These are phyloP conservation scores for Mormyrus lacerda DNA, from an alignment of 2,113 vertebrate species.

Conservation along the genomic window DNA sequence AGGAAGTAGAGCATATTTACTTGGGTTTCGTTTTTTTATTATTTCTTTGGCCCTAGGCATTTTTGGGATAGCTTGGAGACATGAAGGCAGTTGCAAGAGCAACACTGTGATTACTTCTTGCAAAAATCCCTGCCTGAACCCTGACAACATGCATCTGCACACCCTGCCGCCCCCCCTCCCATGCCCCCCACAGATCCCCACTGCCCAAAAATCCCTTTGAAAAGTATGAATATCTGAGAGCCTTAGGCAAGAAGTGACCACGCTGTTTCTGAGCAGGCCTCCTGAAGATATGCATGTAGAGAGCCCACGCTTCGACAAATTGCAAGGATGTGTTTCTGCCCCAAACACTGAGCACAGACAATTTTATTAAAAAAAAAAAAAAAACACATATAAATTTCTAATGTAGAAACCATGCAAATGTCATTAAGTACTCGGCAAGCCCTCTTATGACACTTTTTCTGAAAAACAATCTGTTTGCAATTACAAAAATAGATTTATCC, in stretches of 20 bases:
- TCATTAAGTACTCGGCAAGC: not conserved
- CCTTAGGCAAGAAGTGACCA: slow-evolving; percentile 32
- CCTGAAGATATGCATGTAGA: not conserved
- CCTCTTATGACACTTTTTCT: not conserved
- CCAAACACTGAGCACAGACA: not conserved
- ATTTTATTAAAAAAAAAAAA: not conserved
- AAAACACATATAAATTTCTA: not conserved
- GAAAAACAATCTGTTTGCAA: not conserved
- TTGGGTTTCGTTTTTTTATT: not conserved
- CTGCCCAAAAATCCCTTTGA: slow-evolving; percentile 12
- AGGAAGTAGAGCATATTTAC: not conserved
- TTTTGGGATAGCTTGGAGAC: slow-evolving; percentile 40
- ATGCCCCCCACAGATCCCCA: not conserved
- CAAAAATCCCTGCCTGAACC: slow-evolving; percentile 32
- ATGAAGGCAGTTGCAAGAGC: slow-evolving; percentile 28
- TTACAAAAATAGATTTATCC: not conserved
- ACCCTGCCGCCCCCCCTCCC: not conserved
- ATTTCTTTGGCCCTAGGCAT: slow-evolving; percentile 34
- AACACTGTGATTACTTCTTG: slow-evolving; percentile 34
- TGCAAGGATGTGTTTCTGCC: not conserved
- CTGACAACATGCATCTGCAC: not conserved
- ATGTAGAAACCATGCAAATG: not conserved
- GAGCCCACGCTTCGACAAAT: not conserved
- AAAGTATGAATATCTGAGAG: slow-evolving; percentile 18
- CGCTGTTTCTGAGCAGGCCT: slow-evolving; percentile 22